These are phyloP conservation scores for Clytia hemisphaerica DNA, from an alignment of 30 jellyfish, hydroid and myxozoan species.

Conservation along the genomic window DNA sequence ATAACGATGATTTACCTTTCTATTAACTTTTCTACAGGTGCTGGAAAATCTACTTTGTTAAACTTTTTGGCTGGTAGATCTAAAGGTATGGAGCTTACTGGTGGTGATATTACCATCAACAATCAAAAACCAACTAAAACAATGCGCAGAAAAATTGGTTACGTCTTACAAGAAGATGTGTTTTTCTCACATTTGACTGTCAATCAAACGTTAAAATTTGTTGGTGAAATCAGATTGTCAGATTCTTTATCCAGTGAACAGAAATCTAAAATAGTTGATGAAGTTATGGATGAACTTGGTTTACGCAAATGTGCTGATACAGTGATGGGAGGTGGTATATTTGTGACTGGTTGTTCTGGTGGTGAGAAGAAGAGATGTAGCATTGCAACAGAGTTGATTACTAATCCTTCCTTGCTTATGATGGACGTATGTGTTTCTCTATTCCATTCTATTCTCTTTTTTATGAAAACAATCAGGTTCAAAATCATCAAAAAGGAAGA, in stretches of 20 bases:
- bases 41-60: constrained; percentile 31
- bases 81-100: neutral
- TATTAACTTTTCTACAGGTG: constrained; percentile 3
- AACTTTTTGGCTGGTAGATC: constrained; percentile 21
- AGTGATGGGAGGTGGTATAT: constrained; percentile 73
- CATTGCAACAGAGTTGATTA: constrained; percentile 52
- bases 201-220: constrained; percentile 30
- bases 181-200: constrained; percentile 50
- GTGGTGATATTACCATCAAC: constrained; percentile 15
- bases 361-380: constrained; percentile 70
- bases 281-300: constrained; percentile 31
- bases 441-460: neutral
- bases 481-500: no score
- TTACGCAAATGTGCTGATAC: constrained; percentile 50
- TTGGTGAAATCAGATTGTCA: constrained; percentile 59
- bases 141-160: constrained; percentile 42
- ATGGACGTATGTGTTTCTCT: constrained; percentile 43
- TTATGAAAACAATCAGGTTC: no score
- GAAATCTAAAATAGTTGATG: constrained; percentile 34
- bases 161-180: constrained; percentile 62
- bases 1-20: neutral
- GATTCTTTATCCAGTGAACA: constrained; percentile 32
- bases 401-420: constrained; percentile 44
- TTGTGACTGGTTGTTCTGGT: constrained; percentile 63
- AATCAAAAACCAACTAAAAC: constrained; percentile 18